Base-by-base conservation (phyloP, 2,797 vertebrate genomes). In the Pseudopleuronectes americanus region DNA sequence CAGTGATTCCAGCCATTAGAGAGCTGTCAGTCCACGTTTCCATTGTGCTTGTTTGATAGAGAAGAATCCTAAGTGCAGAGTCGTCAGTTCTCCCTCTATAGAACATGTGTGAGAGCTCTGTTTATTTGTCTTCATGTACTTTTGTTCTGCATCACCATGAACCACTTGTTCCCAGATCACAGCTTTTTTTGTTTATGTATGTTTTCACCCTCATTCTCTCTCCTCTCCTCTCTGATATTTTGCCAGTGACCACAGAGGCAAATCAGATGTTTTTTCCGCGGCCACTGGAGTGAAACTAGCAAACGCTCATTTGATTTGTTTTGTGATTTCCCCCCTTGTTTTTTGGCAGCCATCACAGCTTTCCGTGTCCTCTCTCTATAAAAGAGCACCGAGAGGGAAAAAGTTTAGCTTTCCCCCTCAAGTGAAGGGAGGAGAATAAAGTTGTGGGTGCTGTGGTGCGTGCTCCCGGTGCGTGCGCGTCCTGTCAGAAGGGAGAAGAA, bases 191-290 rank as follows among this genome's bases (percentile, higher is more conserved):
- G 1, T 38, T 38, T 38, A 13, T 63, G 70, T 62, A n/a, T 48
- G 38, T 68, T 17, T 9, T 31, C 3, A 6, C 14, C 17, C 10
- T 48, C 24, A 69, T 75, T 79, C 66, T 73, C 53, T 17, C 48
- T 75, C 4, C 17, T 65, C 70, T 84, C 75, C 74, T 75, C 36
- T 82, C 76, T 79, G 78, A 83, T 73, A 59, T 73, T 56, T 84
- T 89, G 82, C 83, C 82, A 85, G 73, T 69, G 78, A 80, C 79
- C 77, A 79, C 1, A 0, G 75, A 76, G 77, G 83, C 78, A 84
- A 88, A 90, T 86, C 82, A 90, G 87, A 74, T 90, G 89, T 90
- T 89, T 83, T 83, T 89, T 83, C 78, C 43, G 63, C 69, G 64
- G 74, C 77, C 70, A 77, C 77, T 75, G 77, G 77, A 84, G 79